Base-by-base conservation (phyloP, 64 coral and sea anemone species). In the Pocillopora verrucosa region DNA sequence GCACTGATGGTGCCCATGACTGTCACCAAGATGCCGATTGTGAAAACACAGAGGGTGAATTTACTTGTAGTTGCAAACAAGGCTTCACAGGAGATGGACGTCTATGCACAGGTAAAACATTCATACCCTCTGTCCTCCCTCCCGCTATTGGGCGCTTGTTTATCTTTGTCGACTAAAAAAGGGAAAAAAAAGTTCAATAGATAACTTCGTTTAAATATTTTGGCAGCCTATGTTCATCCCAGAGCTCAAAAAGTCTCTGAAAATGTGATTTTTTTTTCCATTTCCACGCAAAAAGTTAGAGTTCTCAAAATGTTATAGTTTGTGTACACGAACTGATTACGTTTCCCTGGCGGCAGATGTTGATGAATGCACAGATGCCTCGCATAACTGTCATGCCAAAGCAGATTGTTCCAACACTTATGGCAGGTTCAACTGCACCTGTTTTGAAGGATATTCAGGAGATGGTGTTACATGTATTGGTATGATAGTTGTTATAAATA, bases 21-120 rank as follows among this genome's bases (percentile, higher is more conserved):
- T 84, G 80, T 56, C 80, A 84, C 20, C 9, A 2, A 36, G 19
- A 84, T 38, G 80, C 80, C 9, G 36, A 22, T 13, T 84, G 80
- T 22, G 65, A 3, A 15, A 84, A 84, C 38, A 84, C 60, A 5
- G 38, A 5, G 2, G 80, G 80, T 16, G 25, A 59, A 70, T 84
- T 65, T 12, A 70, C 0, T 22, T 84, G 80, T 65, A 56, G 15
- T 34, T 84, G 80, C 57, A 51, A 65, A 5, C 16, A 65, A 34
- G 88, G 88, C 58, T 80, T 37, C 12, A 24, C 60, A 38, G 88
- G 88, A 72, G 61, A 79, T 74, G 88, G 88, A 13, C 11, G n/a
- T 15, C 24, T 38, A 13, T 90, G 88, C 60, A 45, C 61, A 16
- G 62, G 88, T 90, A 90, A 72, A 79, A 13, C 5, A 17, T 16